Evolutionary conservation across 1,140 invertebrate species (phyloP), one percentile per base, ranked within the genome.

Genomic region (Pararge aegeria): DNA sequence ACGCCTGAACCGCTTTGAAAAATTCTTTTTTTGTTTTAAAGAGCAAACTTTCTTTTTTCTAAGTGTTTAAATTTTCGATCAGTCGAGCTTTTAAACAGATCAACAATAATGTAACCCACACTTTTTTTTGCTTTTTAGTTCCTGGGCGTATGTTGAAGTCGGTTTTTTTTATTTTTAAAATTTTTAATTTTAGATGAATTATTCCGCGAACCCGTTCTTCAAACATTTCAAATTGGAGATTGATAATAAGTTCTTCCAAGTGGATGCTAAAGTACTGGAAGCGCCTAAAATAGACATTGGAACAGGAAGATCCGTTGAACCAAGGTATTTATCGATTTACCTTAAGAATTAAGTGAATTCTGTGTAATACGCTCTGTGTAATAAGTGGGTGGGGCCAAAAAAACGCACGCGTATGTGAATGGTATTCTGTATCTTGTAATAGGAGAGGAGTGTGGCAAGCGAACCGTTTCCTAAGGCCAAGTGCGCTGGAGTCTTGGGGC

Each of bases 101-200:
- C n/a, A n/a, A n/a, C n/a, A n/a, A n/a, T n/a, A n/a, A n/a, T n/a
- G n/a, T n/a, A n/a, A n/a, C n/a, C n/a, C n/a, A n/a, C n/a, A 24
- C 24, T 24, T 24, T 4, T 24, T 24, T 24, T 24, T 4, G 3
- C 7, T 24, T 24, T 24, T 24, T 24, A 24, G 24, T 4, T 24
- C n/a, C n/a, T n/a, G n/a, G n/a, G n/a, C n/a, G 24, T 2, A 24
- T 24, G 3, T 24, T 24, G 24, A 2, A 24, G 7, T 4, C 7
- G 7, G 7, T 7, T 2, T 24, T 4, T 24, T 24, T 24, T 24
- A 24, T 38, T 49, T 40, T 44, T 75, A n/a, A n/a, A n/a, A n/a
- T n/a, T n/a, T n/a, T n/a, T n/a, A n/a, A n/a, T n/a, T 75, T 54
- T 68, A 89, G 86, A 89, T 89, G 83, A 83, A 84, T 6, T 89